These are phyloP conservation scores for Lysiphlebus fabarum DNA, from an alignment of 1,140 invertebrate genomes.

Conservation along the genomic window DNA sequence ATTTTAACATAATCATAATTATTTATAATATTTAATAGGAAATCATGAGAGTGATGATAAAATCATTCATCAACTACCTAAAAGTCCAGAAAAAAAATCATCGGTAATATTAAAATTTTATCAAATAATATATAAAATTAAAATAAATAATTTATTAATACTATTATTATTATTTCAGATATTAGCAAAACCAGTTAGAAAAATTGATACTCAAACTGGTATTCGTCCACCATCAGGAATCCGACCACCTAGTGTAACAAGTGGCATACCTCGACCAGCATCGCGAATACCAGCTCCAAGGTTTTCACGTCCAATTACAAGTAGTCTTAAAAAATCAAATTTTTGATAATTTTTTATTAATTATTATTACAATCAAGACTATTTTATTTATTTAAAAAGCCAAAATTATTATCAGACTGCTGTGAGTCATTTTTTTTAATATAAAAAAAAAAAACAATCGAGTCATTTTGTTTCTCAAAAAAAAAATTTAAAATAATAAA, in stretches of 20 bases:
- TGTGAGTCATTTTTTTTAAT: too few species aligned
- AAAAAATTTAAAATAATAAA: too few species aligned
- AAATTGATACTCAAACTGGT: slow-evolving; percentile 6
- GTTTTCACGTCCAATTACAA: slow-evolving; percentile 29
- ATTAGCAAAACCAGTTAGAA: background rate
- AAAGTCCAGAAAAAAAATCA: slow-evolving; percentile 1
- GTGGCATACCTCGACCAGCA: slow-evolving; percentile 49
- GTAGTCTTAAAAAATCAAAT: background rate
- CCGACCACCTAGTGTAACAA: slow-evolving; percentile 34
- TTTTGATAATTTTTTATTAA: background rate
- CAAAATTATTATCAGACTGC: too few species aligned
- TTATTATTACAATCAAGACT: too few species aligned
- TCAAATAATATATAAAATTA: background rate
- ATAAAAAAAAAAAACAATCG: too few species aligned
- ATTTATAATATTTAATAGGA: background rate
- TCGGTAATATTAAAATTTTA: background rate
- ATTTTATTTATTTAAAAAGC: too few species aligned
- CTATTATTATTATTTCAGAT: background rate
- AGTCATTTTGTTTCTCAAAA: too few species aligned
- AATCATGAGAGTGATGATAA: background rate
- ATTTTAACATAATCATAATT: background rate
- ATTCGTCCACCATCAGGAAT: slow-evolving; percentile 42
- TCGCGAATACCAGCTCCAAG: slow-evolving; percentile 45
- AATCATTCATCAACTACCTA: too few species aligned
- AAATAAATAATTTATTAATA: background rate